Conservation (phyloP, 1,140 invertebrate genomes). For the Pentalonia nigronervosa region DNA sequence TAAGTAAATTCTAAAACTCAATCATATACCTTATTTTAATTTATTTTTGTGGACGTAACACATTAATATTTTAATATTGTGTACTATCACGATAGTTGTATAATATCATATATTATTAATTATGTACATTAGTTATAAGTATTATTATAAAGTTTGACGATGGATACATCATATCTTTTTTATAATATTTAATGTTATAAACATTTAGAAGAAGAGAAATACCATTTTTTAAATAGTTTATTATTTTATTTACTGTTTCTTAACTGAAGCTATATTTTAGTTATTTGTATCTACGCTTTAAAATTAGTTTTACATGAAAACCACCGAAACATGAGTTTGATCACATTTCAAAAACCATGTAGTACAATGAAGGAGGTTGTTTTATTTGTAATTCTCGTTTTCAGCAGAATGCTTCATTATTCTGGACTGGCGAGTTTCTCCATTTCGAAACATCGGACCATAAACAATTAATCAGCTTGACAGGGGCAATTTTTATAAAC, state of each 20-base stretch:
- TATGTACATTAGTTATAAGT: not conserved
- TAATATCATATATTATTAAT: not conserved
- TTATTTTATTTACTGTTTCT: not conserved
- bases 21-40: not conserved
- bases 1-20: no score
- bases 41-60: not conserved
- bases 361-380: not conserved
- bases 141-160: not conserved
- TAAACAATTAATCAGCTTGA: constrained; percentile 10
- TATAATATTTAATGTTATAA: no score
- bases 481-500: constrained; percentile 15
- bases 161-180: not conserved
- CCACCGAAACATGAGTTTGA: not conserved
- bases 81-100: not conserved
- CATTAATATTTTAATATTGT: not conserved
- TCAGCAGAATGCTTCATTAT: not conserved
- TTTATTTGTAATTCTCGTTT: constrained; percentile 35
- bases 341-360: not conserved
- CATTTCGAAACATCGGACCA: not conserved
- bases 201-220: no score
- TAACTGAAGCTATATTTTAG: not conserved
- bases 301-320: not conserved
- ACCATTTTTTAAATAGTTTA: not conserved
- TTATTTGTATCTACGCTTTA: not conserved
- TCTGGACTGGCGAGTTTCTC: constrained; percentile 23